Conservation (phyloP, 2,113 vertebrate genomes). For the Thamnaconus septentrionalis region DNA sequence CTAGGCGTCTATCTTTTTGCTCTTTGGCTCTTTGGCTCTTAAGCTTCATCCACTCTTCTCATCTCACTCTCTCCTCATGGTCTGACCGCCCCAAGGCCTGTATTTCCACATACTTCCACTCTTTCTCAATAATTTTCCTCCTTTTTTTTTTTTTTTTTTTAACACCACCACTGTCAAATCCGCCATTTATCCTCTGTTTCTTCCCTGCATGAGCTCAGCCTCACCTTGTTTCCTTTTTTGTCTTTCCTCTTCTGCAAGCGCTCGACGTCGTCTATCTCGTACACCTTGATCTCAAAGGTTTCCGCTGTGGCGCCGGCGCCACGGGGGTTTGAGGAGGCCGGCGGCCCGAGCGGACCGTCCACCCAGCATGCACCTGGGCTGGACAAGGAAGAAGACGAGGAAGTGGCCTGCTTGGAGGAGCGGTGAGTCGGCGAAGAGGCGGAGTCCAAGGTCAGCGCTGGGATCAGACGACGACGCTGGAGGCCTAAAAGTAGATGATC, state of each 20-base stretch:
- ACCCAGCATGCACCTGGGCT: constrained; percentile 92
- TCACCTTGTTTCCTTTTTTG: constrained; percentile 84
- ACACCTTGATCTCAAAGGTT: constrained; percentile 97
- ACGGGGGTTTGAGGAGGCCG: constrained; percentile 64
- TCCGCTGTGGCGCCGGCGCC: constrained; percentile 74
- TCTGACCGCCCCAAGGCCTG: not conserved
- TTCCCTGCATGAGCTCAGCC: constrained; percentile 13
- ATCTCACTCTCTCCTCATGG: no score
- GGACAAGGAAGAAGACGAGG: constrained; percentile 80
- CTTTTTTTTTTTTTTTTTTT: not conserved
- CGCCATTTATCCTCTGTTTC: not conserved
- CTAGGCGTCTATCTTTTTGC: constrained; percentile 5
- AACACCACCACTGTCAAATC: not conserved
- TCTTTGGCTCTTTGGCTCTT: constrained; percentile 10
- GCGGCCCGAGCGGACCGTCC: constrained; percentile 86
- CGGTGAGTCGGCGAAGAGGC: constrained; percentile 80
- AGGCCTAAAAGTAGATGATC: constrained; percentile 76
- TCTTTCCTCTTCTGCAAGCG: constrained; percentile 86
- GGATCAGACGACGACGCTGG: constrained; percentile 90
- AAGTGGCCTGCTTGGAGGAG: constrained; percentile 82
- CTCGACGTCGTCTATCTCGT: constrained; percentile 97
- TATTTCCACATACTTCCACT: constrained; percentile 7
- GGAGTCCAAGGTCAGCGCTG: constrained; percentile 86
- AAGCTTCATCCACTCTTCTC: not conserved
- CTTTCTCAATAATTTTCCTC: not conserved